Evolutionary conservation across 2,797 vertebrate genomes (phyloP).

Genomic region (Hydrocynus forskahlii): DNA sequence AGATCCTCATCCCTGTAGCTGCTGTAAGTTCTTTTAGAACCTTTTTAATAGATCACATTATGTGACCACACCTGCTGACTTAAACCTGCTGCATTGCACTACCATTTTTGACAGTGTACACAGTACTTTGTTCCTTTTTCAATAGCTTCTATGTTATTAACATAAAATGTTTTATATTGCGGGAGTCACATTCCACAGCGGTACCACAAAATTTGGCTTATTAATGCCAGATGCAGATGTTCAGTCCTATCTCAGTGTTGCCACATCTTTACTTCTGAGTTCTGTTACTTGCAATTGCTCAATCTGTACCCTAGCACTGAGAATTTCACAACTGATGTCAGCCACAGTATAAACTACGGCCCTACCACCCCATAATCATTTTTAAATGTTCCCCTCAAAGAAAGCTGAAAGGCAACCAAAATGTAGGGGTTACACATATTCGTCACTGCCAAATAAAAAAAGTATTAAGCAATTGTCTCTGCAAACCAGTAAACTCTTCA

Average conservation of each 20-base stretch:
- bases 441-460: too few species aligned
- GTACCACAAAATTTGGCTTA: neutral
- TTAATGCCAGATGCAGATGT: constrained; percentile 22
- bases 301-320: neutral
- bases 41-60: neutral
- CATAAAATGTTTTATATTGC: too few species aligned
- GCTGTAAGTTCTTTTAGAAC: constrained; percentile 86
- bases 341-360: neutral
- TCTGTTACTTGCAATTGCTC: neutral
- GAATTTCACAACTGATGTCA: neutral
- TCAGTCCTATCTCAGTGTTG: constrained; percentile 14
- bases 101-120: neutral
- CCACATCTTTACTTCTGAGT: neutral
- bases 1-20: constrained; percentile 99
- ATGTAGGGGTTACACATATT: too few species aligned
- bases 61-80: neutral
- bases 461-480: too few species aligned
- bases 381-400: neutral
- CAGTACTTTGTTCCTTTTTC: neutral
- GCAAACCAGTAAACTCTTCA: too few species aligned
- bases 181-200: constrained; percentile 12
- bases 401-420: neutral
- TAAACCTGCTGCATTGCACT: neutral
- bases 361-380: neutral
- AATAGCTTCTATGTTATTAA: neutral